These are phyloP conservation scores for Potamarius usumacintae DNA, from an alignment of 2,113 vertebrate genomes.

Conservation along the genomic window DNA sequence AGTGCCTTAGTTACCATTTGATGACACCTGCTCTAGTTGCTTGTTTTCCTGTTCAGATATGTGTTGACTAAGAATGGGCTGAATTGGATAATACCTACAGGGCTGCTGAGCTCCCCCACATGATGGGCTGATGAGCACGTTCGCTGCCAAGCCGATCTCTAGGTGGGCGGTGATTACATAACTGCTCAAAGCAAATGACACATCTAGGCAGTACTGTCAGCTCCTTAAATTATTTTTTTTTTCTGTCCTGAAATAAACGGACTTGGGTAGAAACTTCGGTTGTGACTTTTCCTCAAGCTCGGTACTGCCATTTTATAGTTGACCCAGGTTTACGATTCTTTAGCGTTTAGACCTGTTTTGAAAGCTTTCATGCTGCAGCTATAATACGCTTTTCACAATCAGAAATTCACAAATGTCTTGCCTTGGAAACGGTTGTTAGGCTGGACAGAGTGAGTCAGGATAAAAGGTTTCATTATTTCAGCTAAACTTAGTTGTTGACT, in stretches of 20 bases:
- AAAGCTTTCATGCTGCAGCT: background rate
- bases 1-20: background rate
- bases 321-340: background rate
- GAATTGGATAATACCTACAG: slow-evolving; percentile 36
- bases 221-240: background rate
- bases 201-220: background rate
- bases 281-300: background rate
- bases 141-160: slow-evolving; percentile 18
- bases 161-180: slow-evolving; percentile 28
- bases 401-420: background rate
- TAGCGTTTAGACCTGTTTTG: background rate
- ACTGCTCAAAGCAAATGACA: slow-evolving; percentile 13
- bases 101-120: slow-evolving; percentile 31
- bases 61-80: slow-evolving; percentile 2
- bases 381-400: background rate
- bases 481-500: background rate
- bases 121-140: slow-evolving; percentile 42
- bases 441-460: background rate
- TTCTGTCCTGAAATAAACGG: background rate
- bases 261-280: background rate
- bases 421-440: background rate
- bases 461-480: background rate
- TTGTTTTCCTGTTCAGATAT: background rate
- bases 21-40: background rate
- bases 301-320: background rate